These are phyloP conservation scores for Tinea pellionella DNA, from an alignment of 2,888 invertebrate species.

Conservation along the genomic window DNA sequence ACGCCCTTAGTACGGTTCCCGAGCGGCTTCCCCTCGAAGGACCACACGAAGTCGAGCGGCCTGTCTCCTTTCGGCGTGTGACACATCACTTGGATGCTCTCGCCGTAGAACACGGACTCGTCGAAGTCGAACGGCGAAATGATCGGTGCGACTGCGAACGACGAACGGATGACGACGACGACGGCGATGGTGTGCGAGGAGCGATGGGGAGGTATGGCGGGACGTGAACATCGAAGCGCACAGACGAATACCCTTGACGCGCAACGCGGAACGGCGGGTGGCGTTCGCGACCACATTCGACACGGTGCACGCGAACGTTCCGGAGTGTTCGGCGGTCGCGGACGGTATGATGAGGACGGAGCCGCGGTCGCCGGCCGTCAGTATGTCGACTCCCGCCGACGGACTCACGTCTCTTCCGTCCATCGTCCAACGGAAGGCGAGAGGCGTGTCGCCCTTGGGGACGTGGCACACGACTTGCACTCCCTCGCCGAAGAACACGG, in stretches of 20 bases:
- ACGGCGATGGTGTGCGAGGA: constrained; percentile 20
- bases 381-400: constrained; percentile 71
- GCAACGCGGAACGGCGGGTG: constrained; percentile 70
- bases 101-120: constrained; percentile 66
- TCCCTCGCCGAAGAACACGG: constrained; percentile 68
- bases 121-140: constrained; percentile 72
- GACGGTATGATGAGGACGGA: constrained; percentile 77
- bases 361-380: constrained; percentile 73
- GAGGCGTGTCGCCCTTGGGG: constrained; percentile 76
- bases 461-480: constrained; percentile 71
- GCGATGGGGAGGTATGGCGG: constrained; percentile 14
- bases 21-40: constrained; percentile 70
- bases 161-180: constrained; percentile 22
- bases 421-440: constrained; percentile 81
- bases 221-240: constrained; percentile 6
- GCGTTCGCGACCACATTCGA: constrained; percentile 72
- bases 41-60: constrained; percentile 78
- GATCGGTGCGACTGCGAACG: constrained; percentile 64
- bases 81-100: constrained; percentile 70
- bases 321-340: constrained; percentile 75
- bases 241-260: constrained; percentile 75
- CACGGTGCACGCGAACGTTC: constrained; percentile 76
- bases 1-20: constrained; percentile 47
- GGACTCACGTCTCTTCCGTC: constrained; percentile 71
- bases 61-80: constrained; percentile 75